Base-by-base conservation (phyloP, 1,140 invertebrate genomes). In the Brachionus angularis region DNA sequence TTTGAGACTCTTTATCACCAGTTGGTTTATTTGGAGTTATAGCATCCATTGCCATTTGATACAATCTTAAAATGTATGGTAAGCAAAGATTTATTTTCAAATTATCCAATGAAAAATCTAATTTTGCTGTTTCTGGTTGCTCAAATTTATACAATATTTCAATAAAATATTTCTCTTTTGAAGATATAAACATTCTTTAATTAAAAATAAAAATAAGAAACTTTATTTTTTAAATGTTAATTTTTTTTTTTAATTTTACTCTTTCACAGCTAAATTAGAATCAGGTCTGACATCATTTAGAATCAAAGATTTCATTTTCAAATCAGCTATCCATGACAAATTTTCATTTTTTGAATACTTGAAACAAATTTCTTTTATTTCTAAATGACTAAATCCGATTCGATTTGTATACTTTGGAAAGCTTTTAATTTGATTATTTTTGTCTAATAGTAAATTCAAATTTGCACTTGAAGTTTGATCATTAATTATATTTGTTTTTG, bases 221-320 rank as follows among this genome's bases (percentile, higher is more conserved):
- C 69, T 2, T 31, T 58, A 16, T 34, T 18, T 23, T 25, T n/a
- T 21, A 16, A n/a, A 12, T 25, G 23, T 31, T 34, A 46, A 69
- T 10, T 39, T 67, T 29, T 46, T 2, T 23, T 25, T 50, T 49
- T 49, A 16, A 49, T 76, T 77, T 75, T 77, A 88, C 87, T 86
- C 88, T 79, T 85, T 85, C n/a, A 86, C 85, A 39, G 85, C 80
- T 69, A 85, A 79, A 5, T 79, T 79, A 69, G 83, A 84, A 73
- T 89, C 86, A 21, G 86, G 86, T 72, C 89, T 81, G 14, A 88
- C 88, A 75, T 91, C 89, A 78, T 89, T 86, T 14, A 91, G 77
- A 2, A 85, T 78, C 55, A 88, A 82, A 14, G 85, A 86, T 77
- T 88, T 86, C 21, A 90, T 78, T 44, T 87, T 86, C n/a, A 88